Base-by-base conservation (phyloP, 2,113 vertebrate genomes). In the Rhinoderma darwinii region DNA sequence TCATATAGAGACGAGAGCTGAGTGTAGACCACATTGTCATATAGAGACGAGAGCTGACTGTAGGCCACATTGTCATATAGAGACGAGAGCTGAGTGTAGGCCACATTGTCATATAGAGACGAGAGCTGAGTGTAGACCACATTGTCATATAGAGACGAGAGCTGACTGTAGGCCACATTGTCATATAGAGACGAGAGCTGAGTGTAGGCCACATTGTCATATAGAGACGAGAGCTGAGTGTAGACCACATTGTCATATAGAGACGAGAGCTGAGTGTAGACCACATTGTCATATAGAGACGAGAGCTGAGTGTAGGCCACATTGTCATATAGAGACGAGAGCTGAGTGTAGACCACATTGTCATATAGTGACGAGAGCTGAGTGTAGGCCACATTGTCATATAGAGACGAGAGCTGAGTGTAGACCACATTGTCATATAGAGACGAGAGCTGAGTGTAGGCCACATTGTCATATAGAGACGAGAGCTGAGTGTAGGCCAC, bases 1-100 rank as follows among this genome's bases (percentile, higher is more conserved):
- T n/a, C n/a, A n/a, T n/a, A n/a, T 43, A 68, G 84, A 79, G 76
- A 70, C 76, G 66, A 66, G 43, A 72, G 37, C 56, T 80, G 61
- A n/a, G n/a, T n/a, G n/a, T n/a, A n/a, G n/a, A n/a, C n/a, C n/a
- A n/a, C n/a, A n/a, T n/a, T n/a, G n/a, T n/a, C n/a, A n/a, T n/a
- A n/a, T 43, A 68, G 84, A 79, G 76, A 70, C 76, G 66, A 66
- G 43, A 72, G 37, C 56, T 80, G 61, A n/a, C n/a, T 18, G 18
- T 41, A 72, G 68, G 41, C 30, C 30, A 72, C 68, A 72, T 72
- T 72, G 68, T 72, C 68, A 25, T n/a, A n/a, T n/a, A n/a, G n/a
- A n/a, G n/a, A n/a, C n/a, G n/a, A n/a, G n/a, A n/a, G n/a, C n/a
- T n/a, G n/a, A 72, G 35, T 18, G 18, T 41, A 72, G 68, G 41